Percentiles rank a stretch among this genome's conserved stretches.
Conservation (phyloP, 2,113 vertebrate species). For the Octodon degus region DNA sequence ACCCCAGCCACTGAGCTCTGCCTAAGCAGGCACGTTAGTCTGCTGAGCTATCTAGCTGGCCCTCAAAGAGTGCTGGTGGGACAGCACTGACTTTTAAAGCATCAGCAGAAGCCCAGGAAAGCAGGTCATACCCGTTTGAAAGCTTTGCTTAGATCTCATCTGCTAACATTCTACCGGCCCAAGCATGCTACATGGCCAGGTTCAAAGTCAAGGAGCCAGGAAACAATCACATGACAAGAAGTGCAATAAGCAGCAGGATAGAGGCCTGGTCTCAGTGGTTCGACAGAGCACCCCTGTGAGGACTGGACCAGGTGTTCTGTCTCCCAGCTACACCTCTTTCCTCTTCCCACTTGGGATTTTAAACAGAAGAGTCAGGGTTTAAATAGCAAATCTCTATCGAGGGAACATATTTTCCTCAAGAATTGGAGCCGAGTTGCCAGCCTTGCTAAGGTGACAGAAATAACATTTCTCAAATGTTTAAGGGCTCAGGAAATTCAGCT, state of each 20-base stretch:
- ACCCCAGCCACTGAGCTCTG: no score
- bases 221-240: neutral
- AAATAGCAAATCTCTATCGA: neutral
- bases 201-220: neutral
- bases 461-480: neutral
- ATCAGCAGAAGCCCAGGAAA: neutral
- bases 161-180: neutral
- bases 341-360: neutral
- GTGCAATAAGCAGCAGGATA: neutral
- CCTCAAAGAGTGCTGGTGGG: no score
- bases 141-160: neutral
- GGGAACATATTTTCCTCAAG: neutral
- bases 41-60: no score
- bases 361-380: neutral
- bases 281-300: no score
- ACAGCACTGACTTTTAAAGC: no score
- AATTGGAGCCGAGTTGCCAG: neutral
- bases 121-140: neutral
- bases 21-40: no score
- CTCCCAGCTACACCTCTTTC: neutral
- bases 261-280: neutral
- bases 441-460: neutral
- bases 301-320: neutral
- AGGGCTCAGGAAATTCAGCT: neutral
- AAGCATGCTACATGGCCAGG: neutral